These are phyloP conservation scores for Amblyopsis rosae DNA, from an alignment of 2,113 vertebrate genomes.

Conservation along the genomic window DNA sequence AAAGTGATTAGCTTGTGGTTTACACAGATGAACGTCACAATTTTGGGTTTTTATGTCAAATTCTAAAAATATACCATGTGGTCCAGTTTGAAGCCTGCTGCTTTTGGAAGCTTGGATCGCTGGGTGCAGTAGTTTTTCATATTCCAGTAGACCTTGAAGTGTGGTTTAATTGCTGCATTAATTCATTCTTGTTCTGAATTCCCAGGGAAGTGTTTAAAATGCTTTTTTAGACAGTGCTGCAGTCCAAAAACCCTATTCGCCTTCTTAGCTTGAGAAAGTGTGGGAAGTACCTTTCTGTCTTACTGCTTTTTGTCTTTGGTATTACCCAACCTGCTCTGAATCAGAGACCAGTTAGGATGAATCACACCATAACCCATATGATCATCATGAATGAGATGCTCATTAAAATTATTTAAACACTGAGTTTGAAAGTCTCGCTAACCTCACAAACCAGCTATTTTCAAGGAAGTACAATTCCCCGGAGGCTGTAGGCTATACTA, in stretches of 20 bases:
- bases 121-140: slow-evolving; percentile 1
- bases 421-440: background rate
- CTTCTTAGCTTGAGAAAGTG: slow-evolving; percentile 1
- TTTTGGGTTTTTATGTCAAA: too few relatives aligned
- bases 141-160: slow-evolving; percentile 40
- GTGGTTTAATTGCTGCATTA: slow-evolving; percentile 56
- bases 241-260: slow-evolving; percentile 46
- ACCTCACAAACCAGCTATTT: slow-evolving; percentile 8
- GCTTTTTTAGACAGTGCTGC: slow-evolving; percentile 47
- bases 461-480: slow-evolving; percentile 16
- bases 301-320: slow-evolving; percentile 27
- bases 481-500: background rate
- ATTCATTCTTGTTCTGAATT: slow-evolving; percentile 57
- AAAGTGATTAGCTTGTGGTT: too few relatives aligned
- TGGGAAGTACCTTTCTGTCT: slow-evolving; percentile 3
- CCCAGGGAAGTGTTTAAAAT: slow-evolving; percentile 52
- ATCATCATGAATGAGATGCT: background rate
- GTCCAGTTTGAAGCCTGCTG: background rate
- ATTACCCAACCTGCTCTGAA: slow-evolving; percentile 4
- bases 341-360: slow-evolving; percentile 6
- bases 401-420: slow-evolving; percentile 7
- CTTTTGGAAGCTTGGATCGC: background rate
- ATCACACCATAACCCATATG: background rate
- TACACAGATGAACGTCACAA: too few relatives aligned
- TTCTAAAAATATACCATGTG: background rate